Percentiles rank a stretch among this genome's conserved stretches.
Conservation (phyloP, 2,797 vertebrate genomes). For the Remorina albescens region DNA sequence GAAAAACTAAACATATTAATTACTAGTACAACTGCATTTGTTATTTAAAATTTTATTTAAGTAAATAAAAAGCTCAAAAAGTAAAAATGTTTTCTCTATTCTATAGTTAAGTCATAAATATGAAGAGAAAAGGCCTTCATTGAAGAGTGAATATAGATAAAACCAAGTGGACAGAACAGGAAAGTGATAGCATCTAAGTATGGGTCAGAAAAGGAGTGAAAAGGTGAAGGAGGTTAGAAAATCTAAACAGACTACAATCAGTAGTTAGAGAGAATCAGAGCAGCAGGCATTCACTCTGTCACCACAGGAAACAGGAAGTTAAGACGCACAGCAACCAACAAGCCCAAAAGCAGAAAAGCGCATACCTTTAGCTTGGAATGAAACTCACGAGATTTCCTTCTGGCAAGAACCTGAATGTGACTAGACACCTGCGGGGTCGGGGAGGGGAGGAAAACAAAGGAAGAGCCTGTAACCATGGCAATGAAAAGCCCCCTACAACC, state of each 20-base stretch:
- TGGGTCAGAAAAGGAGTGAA: slow-evolving; percentile 31
- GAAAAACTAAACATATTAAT: slow-evolving; percentile 45
- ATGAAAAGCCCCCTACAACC: slow-evolving; percentile 99
- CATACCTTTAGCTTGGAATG: slow-evolving; percentile 99
- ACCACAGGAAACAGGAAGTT: slow-evolving; percentile 94
- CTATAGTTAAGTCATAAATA: not conserved
- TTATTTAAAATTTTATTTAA: not conserved
- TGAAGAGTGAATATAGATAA: slow-evolving; percentile 37
- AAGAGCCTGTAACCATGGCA: slow-evolving; percentile 99
- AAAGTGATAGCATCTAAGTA: slow-evolving; percentile 31
- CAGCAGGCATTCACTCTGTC: slow-evolving; percentile 90
- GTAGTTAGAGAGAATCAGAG: slow-evolving; percentile 88
- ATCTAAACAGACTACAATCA: slow-evolving; percentile 85
- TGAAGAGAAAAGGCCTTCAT: slow-evolving; percentile 58
- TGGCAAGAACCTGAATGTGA: slow-evolving; percentile 99
- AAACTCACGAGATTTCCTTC: slow-evolving; percentile 99
- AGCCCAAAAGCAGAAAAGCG: slow-evolving; percentile 99
- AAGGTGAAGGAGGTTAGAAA: slow-evolving; percentile 55
- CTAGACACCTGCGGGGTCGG: slow-evolving; percentile 99
- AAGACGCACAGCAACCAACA: slow-evolving; percentile 94
- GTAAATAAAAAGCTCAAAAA: not conserved
- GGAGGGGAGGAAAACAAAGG: slow-evolving; percentile 99
- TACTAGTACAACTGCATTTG: slow-evolving; percentile 41
- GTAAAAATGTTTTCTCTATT: not conserved
- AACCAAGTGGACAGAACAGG: slow-evolving; percentile 29